phyloP scores from a whole-genome alignment of 2,797 vertebrate genomes.

The Heteromormyrus szaboi region DNA sequence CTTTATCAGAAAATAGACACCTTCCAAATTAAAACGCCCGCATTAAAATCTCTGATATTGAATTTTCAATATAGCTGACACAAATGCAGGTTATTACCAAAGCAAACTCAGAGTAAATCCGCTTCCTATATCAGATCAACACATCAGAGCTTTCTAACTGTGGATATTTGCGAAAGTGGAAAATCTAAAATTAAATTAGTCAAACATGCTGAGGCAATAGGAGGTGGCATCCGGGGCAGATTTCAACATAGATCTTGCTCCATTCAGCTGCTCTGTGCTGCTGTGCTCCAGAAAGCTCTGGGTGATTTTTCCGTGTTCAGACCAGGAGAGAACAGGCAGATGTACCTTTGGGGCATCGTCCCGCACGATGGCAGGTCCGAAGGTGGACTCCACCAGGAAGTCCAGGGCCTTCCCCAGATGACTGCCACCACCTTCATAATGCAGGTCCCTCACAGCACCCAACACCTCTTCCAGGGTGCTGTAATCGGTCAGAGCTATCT shows the following conservation, averaged over 20 bases:
- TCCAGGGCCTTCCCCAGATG: constrained; percentile 64
- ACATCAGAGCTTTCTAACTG: constrained; percentile 40
- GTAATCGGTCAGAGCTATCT: constrained; percentile 70
- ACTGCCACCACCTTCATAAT: constrained; percentile 60
- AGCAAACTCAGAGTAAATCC: constrained; percentile 34
- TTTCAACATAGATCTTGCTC: neutral
- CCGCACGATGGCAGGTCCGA: constrained; percentile 55
- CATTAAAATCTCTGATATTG: constrained; percentile 1
- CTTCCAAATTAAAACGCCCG: neutral
- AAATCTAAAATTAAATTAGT: constrained; percentile 15
- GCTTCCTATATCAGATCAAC: constrained; percentile 30
- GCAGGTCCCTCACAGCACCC: constrained; percentile 59
- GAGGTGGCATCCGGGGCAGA: neutral
- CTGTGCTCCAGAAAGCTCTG: neutral
- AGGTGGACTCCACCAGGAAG: constrained; percentile 62
- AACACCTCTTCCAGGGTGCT: constrained; percentile 57
- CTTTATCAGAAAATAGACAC: neutral
- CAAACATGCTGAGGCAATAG: neutral
- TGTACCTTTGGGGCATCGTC: constrained; percentile 73
- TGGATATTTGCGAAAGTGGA: neutral
- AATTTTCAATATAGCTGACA: constrained; percentile 13
- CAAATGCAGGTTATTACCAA: constrained; percentile 48
- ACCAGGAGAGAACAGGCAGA: neutral
- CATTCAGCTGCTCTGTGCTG: neutral
- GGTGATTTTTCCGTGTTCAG: neutral